These are phyloP conservation scores for Sciurus vulgaris DNA, from an alignment of 2,797 vertebrate species.

Conservation along the genomic window DNA sequence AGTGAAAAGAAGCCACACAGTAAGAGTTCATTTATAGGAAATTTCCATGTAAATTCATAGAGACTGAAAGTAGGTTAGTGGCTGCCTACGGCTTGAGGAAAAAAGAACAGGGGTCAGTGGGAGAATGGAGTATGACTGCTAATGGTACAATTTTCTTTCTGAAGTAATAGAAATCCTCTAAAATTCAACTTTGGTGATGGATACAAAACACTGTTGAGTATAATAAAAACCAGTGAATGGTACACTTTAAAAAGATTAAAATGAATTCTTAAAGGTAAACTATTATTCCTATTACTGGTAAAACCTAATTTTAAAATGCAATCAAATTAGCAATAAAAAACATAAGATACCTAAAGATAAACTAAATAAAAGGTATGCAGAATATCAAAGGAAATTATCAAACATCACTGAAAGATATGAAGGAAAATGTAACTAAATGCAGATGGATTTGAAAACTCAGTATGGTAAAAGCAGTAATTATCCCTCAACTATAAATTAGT, in stretches of 20 bases:
- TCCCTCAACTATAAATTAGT: background rate
- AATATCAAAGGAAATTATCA: slow-evolving; percentile 24
- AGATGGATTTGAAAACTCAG: background rate
- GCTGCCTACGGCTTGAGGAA: background rate
- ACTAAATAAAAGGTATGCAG: background rate
- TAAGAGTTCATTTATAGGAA: too few species aligned
- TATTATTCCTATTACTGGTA: background rate
- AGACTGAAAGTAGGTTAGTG: background rate
- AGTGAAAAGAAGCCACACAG: background rate
- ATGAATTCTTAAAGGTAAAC: background rate
- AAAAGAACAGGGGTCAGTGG: background rate
- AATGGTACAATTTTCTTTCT: background rate
- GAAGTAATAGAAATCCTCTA: too few species aligned
- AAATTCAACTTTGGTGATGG: background rate
- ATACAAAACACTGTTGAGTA: background rate
- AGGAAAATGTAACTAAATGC: background rate
- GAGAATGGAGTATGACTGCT: background rate
- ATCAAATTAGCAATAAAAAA: background rate
- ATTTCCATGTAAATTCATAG: background rate
- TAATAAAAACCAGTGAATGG: background rate
- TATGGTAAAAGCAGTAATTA: background rate
- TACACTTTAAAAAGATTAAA: background rate
- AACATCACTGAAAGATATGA: background rate
- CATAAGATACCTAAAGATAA: background rate
- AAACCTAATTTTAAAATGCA: background rate